Conservation (phyloP, 2,797 vertebrate genomes). For the Pyrocephalus nanus region DNA sequence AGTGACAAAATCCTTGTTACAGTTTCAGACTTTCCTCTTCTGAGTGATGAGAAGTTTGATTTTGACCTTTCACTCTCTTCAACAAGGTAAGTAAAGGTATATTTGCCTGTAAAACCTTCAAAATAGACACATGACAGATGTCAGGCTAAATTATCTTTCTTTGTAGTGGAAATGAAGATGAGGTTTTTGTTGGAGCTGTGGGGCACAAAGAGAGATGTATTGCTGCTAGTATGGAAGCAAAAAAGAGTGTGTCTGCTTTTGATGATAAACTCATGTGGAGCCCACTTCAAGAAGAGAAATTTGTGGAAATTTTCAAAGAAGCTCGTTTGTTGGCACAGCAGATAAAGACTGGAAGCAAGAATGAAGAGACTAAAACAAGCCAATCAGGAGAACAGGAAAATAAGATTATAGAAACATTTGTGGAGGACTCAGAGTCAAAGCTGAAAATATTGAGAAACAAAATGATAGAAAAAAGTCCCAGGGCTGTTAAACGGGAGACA, state of each 20-base stretch:
- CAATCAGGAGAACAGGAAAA: neutral
- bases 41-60: slow-evolving; percentile 81
- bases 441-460: slow-evolving; percentile 74
- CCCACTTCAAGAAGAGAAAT: slow-evolving; percentile 81
- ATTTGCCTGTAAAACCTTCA: neutral
- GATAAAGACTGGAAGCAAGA: slow-evolving; percentile 69
- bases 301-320: slow-evolving; percentile 88
- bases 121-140: accelerated
- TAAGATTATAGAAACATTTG: slow-evolving; percentile 76
- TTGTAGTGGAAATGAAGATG: slow-evolving; percentile 82
- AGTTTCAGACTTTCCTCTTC: slow-evolving; percentile 67
- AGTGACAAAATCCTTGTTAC: neutral
- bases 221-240: slow-evolving; percentile 62
- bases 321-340: slow-evolving; percentile 83
- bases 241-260: neutral
- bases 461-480: slow-evolving; percentile 71
- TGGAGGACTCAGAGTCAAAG: slow-evolving; percentile 79
- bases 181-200: slow-evolving; percentile 86
- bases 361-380: neutral
- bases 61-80: slow-evolving; percentile 80
- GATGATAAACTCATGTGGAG: slow-evolving; percentile 76
- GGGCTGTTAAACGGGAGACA: slow-evolving; percentile 84
- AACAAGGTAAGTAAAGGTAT: slow-evolving; percentile 67
- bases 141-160: neutral
- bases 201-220: slow-evolving; percentile 81